Base-by-base conservation (phyloP, 2,113 vertebrate species). In the Apteryx mantelli region DNA sequence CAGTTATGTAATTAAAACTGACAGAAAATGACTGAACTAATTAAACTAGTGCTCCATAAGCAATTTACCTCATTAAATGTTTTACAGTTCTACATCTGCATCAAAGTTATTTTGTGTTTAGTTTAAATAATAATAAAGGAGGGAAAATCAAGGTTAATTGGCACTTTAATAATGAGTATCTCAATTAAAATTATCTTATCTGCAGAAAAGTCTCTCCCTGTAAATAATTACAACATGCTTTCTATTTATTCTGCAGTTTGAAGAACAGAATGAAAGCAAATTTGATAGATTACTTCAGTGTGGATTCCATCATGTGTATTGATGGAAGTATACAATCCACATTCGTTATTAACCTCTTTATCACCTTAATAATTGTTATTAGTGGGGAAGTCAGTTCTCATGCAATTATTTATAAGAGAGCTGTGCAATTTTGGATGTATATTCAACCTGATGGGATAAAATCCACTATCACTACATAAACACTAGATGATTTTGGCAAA, bases 111-210 rank as follows among this genome's bases (percentile, higher is more conserved):
- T 94, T 77, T 38, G 70, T 86, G 78, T 91, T 97, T 95, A 96
- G 93, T 98, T 97, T 97, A 98, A 98, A 96, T 97, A 96, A 98
- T 95, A 97, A 96, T 93, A 92, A 96, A 96, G 66, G 64, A 94
- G 42, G 24, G 24, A 91, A 95, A 97, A 95, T 96, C 69, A 96
- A 97, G 94, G 87, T 95, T 98, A 98, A 97, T 97, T 97, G 95
- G 60, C 71, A 93, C 97, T 97, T 92, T 96, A 97, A 97, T 96
- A 97, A 94, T 93, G 63, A 95, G 48, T 80, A 94, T 95, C 82
- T 96, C 96, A 96, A 95, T 97, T 98, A 89, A 97, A 98, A 93
- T 96, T 85, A 76, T 79, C 32, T 97, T 82, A 94, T 32, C 60
- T 71, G 74, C 61, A 65, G 87, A 93, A 96, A 95, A 86, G 4